Conservation (phyloP, 1,140 invertebrate species). For the Aphelinus certus region DNA sequence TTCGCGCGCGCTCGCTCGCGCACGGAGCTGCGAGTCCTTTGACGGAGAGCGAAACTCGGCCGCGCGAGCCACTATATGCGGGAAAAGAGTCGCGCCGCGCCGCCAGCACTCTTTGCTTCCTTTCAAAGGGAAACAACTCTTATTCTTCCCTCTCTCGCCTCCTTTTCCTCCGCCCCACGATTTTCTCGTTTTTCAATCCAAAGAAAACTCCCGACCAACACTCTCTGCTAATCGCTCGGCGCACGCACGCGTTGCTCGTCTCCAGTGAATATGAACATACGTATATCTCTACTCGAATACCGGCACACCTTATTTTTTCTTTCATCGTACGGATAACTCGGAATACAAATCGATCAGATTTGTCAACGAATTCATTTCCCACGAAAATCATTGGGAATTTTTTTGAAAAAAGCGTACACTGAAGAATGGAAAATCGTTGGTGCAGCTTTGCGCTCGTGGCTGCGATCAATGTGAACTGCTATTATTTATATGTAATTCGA, state of each 20-base stretch:
- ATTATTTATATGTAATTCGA: background rate
- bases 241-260: background rate
- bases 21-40: conserved; percentile 32
- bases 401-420: no score
- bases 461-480: no score
- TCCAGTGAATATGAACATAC: conserved; percentile 2
- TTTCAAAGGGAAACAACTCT: conserved; percentile 36
- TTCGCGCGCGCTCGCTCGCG: conserved; percentile 3
- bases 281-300: background rate
- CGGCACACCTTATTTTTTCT: no score
- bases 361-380: no score
- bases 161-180: conserved; percentile 8
- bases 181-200: conserved; percentile 23
- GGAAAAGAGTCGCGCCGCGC: conserved; percentile 21
- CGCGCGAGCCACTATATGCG: background rate
- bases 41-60: conserved; percentile 27
- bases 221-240: no score
- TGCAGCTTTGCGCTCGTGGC: no score
- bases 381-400: no score
- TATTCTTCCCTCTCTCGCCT: conserved; percentile 6
- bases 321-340: no score
- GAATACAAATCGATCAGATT: no score
- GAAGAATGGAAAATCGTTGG: no score
- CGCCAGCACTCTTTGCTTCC: conserved; percentile 27
- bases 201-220: background rate